Percentiles rank a stretch among this genome's conserved stretches.
Conservation (phyloP, 1,140 invertebrate genomes). For the Belonocnema kinseyi region DNA sequence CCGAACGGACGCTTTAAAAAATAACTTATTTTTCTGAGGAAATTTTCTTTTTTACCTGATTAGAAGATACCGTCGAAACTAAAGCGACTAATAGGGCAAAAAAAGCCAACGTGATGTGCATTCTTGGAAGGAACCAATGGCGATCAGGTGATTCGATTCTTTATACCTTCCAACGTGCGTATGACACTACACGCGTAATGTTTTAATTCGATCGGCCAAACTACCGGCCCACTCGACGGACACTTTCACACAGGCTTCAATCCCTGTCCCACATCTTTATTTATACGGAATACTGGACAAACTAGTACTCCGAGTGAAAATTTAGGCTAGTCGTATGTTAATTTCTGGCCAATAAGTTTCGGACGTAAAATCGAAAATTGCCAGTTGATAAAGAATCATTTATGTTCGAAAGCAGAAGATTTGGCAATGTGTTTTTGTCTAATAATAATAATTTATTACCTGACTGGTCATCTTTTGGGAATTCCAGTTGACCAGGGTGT, state of each 20-base stretch:
- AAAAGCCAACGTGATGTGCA: constrained; percentile 17
- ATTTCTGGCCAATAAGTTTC: constrained; percentile 44
- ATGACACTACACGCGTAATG: constrained; percentile 51
- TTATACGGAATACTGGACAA: constrained; percentile 71
- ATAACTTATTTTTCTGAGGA: too few species aligned
- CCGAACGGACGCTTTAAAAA: neutral
- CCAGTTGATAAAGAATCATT: neutral
- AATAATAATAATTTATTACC: neutral
- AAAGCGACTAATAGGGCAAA: neutral
- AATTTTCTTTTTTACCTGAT: constrained; percentile 7
- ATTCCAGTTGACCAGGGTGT: neutral
- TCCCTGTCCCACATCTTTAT: constrained; percentile 69
- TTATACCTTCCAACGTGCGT: constrained; percentile 49
- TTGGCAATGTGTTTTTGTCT: constrained; percentile 7
- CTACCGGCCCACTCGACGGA: constrained; percentile 55
- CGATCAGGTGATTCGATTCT: constrained; percentile 22
- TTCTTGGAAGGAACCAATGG: neutral
- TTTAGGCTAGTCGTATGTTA: constrained; percentile 68
- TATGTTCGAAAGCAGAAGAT: neutral
- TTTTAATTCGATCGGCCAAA: constrained; percentile 52
- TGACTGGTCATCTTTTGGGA: neutral
- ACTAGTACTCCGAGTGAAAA: constrained; percentile 65
- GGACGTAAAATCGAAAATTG: neutral
- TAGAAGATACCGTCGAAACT: neutral
- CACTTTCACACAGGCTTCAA: constrained; percentile 72